Base-by-base conservation (phyloP, 2,888 invertebrate genomes). In the Melanchra persicariae region DNA sequence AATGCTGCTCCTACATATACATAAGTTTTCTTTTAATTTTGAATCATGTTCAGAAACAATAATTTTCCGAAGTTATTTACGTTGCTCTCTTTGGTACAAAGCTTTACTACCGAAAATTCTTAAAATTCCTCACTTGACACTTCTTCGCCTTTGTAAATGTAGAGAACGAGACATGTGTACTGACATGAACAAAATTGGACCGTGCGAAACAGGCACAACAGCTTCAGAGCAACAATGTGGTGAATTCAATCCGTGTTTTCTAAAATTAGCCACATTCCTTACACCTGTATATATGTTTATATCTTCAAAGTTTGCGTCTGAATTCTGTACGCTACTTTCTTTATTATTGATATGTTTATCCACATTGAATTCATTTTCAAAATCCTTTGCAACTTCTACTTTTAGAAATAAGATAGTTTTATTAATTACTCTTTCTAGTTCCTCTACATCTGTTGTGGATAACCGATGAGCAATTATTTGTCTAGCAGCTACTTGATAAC, bases 381-480 rank as follows among this genome's bases (percentile, higher is more conserved):
- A 40, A 40, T 5, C 15, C 15, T 17, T 40, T 40, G 40, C 40
- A 40, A 40, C 15, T 15, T 15, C 40, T 15, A 40, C 5, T 15
- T 40, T 40, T 40, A 17, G 15, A 40, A 15, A 40, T 5, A 15
- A 5, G 0, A 17, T 40, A 40, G 40, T 17, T 15, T 40, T 40
- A 40, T 15, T 5, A 15, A 17, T 40, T 12, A 40, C 40, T 45
- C 40, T 61, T 67, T 83, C 77, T 54, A 83, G 74, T 52, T 43
- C 49, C 22, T 69, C 19, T 75, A 82, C 40, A 81, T 85, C 81
- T 66, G 64, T n/a, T 37, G 49, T 57, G 58, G 72, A 83, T 84
- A 88, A 89, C 91, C 88, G 87, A 91, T 89, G 83, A 85, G 74
- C 87, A 88, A 88, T 90, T 90, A 90, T 88, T 89, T 87, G 87